These are phyloP conservation scores for Diaprepes abbreviatus DNA, from an alignment of 2,888 invertebrate genomes.

Conservation along the genomic window DNA sequence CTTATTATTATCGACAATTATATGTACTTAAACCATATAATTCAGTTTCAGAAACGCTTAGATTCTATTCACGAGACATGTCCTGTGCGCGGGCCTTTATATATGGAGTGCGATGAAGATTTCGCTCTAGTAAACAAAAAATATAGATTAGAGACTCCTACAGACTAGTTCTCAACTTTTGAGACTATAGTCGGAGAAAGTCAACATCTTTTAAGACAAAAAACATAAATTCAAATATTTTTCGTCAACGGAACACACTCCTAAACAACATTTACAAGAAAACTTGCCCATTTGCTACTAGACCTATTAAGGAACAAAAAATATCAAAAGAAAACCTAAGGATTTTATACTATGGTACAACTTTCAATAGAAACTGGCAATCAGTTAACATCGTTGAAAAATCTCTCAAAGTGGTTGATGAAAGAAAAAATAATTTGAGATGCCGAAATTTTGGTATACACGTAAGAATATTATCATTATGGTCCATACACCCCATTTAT, in stretches of 20 bases:
- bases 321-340: background rate
- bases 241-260: background rate
- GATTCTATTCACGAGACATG: conserved; percentile 11
- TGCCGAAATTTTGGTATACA: too few species aligned
- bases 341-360: background rate
- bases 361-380: too few species aligned
- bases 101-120: too few species aligned
- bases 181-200: background rate
- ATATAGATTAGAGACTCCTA: background rate
- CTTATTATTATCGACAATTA: background rate
- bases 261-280: conserved; percentile 2
- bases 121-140: background rate
- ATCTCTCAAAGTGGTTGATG: too few species aligned
- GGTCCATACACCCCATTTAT: too few species aligned
- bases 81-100: too few species aligned
- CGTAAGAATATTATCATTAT: too few species aligned
- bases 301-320: conserved; percentile 4
- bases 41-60: conserved; percentile 18
- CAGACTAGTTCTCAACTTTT: background rate
- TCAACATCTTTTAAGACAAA: background rate
- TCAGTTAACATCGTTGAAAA: too few species aligned
- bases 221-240: background rate
- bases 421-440: too few species aligned
- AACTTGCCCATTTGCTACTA: conserved; percentile 4
- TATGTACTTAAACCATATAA: conserved; percentile 1